Percentiles rank a stretch among this genome's conserved stretches.
Conservation (phyloP, 1,140 invertebrate species). For the Drosophila nikananu region DNA sequence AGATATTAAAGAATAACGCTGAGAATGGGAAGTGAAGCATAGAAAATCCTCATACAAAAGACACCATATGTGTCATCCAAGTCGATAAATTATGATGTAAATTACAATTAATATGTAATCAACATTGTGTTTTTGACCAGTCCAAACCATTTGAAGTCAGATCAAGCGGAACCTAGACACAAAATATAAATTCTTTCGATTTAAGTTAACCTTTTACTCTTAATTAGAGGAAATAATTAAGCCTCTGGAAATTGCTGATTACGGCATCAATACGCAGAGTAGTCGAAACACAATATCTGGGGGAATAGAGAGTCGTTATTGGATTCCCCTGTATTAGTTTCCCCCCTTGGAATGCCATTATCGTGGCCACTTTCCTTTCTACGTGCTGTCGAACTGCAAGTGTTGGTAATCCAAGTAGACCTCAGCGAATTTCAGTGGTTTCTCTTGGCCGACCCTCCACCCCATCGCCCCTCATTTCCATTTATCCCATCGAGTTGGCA, state of each 20-base stretch:
- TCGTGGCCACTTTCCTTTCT: slow-evolving; percentile 26
- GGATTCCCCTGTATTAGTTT: slow-evolving; percentile 12
- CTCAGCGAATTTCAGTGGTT: slow-evolving; percentile 37
- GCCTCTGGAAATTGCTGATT: slow-evolving; percentile 1
- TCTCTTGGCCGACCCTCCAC: slow-evolving; percentile 7
- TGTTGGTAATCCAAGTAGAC: slow-evolving; percentile 43
- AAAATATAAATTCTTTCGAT: background rate
- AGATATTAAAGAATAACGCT: background rate
- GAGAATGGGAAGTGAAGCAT: background rate
- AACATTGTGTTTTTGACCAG: background rate
- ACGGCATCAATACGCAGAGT: background rate
- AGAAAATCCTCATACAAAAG: background rate
- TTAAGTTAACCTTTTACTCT: too few species aligned
- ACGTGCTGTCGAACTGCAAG: slow-evolving; percentile 26
- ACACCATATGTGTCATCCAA: too few species aligned
- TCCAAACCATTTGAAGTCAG: background rate
- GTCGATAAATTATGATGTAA: background rate
- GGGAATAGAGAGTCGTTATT: background rate
- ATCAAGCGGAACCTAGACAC: background rate
- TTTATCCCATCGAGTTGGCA: slow-evolving; percentile 33
- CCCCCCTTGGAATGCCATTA: slow-evolving; percentile 20
- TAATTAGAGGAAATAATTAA: background rate
- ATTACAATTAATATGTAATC: background rate
- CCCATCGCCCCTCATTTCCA: background rate
- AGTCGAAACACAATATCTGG: background rate